These are phyloP conservation scores for Tokudaia muenninki DNA, from an alignment of 2,797 vertebrate species.

Conservation along the genomic window DNA sequence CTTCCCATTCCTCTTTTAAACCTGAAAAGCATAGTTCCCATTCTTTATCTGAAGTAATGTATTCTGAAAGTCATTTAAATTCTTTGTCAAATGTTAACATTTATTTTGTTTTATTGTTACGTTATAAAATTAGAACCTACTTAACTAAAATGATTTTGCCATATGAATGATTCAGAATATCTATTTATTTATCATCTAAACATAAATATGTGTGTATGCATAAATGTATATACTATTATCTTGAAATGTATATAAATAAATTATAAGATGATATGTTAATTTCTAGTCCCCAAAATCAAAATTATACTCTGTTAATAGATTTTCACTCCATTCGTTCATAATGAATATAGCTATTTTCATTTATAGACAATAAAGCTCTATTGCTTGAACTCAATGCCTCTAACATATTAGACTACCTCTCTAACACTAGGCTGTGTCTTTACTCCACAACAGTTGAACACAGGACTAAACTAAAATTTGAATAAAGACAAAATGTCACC, in stretches of 20 bases:
- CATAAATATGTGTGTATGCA: background rate
- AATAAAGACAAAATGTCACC: slow-evolving; percentile 43
- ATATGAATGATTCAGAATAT: background rate
- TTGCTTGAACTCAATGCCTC: background rate
- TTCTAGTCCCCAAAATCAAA: background rate
- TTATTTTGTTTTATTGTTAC: background rate
- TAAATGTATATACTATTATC: background rate
- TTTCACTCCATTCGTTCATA: slow-evolving; percentile 32
- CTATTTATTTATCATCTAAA: background rate
- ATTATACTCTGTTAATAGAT: background rate
- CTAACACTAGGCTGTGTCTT: background rate
- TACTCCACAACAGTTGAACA: background rate
- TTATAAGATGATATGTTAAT: slow-evolving; percentile 11
- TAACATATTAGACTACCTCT: background rate
- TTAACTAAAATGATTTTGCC: slow-evolving; percentile 43
- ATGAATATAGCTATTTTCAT: slow-evolving; percentile 52
- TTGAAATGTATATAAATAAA: slow-evolving; percentile 26
- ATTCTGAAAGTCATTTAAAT: slow-evolving; percentile 22
- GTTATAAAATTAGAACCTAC: slow-evolving; percentile 46
- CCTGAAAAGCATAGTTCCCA: background rate
- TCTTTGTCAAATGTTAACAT: background rate
- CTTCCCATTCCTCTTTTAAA: background rate
- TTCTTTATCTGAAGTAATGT: slow-evolving; percentile 8
- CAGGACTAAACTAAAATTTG: background rate
- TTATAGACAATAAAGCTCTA: background rate